Evolutionary conservation across 2,888 invertebrate species (phyloP), one percentile per base, ranked within the genome.

Genomic region (Eumacrocentrus americanus): DNA sequence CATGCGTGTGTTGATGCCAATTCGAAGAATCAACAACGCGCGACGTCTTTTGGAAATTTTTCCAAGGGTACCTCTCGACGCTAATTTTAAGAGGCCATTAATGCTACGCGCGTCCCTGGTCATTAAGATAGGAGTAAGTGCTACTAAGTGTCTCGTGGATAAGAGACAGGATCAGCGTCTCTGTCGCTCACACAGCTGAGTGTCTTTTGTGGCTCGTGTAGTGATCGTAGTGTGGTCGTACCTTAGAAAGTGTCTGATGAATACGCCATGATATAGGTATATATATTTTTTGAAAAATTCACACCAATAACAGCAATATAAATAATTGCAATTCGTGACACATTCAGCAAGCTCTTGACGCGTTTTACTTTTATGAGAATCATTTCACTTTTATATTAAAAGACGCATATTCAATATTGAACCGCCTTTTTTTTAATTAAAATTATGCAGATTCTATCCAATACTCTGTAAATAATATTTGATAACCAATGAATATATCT

Each of bases 81-180:
- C 75, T 76, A 80, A 80, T 80, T 80, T 79, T 76, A 76, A 80
- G 74, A 74, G 72, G 74, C 73, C 80, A 80, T 80, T 80, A 80
- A 78, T 77, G 76, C 74, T 77, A 77, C 73, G 72, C 72, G 73
- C 74, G 72, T 75, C 73, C 72, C 73, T 66, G 74, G 80, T 80
- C 79, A 77, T 80, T 80, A 80, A 80, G 80, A 80, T 80, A 80
- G 77, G 73, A 75, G 80, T 80, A 80, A 80, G 80, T 80, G 80
- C 80, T 80, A 80, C 80, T 80, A 80, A 80, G 80, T 80, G 80
- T 80, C 79, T 72, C 69, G 67, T 12, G 74, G 80, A 80, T 80
- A 80, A 80, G 77, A 69, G 66, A 75, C 70, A 72, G 70, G 73
- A 65, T 65, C 70, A 59, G 57, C 58, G 64, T 62, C 67, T 62